Percentiles rank a stretch among this genome's conserved stretches.
Conservation (phyloP, 2,113 vertebrate genomes). For the Ornithorhynchus anatinus region DNA sequence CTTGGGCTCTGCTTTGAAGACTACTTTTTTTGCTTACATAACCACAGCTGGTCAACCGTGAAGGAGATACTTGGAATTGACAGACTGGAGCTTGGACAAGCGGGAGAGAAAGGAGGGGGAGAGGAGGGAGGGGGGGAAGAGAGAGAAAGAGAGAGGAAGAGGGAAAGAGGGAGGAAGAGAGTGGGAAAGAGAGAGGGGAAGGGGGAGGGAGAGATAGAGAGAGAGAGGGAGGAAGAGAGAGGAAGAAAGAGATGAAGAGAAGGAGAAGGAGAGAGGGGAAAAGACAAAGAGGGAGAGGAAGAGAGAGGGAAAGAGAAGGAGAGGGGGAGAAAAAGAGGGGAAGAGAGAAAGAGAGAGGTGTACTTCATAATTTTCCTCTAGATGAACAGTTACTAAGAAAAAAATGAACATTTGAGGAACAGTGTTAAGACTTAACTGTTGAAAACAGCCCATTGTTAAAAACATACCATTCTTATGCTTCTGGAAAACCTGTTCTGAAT, state of each 20-base stretch:
- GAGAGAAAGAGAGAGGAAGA: neutral
- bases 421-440: too few species aligned
- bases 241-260: neutral
- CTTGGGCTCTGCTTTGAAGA: neutral
- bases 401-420: too few species aligned
- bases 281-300: neutral
- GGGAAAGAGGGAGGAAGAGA: neutral
- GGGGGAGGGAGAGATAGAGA: neutral
- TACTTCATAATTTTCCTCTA: too few species aligned
- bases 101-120: constrained; percentile 1
- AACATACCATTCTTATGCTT: neutral
- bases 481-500: neutral
- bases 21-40: constrained; percentile 12
- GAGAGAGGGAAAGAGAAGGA: neutral
- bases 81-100: constrained; percentile 20
- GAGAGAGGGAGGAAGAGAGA: neutral
- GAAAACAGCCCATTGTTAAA: neutral
- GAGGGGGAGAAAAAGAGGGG: neutral
- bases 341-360: neutral
- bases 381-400: too few species aligned
- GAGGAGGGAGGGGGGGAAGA: neutral
- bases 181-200: neutral
- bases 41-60: constrained; percentile 7
- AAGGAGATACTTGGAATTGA: neutral
- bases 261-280: neutral